Evolutionary conservation across 2,797 vertebrate species (phyloP), one percentile per base, ranked within the genome.

Genomic region (Geotrypetes seraphini): DNA sequence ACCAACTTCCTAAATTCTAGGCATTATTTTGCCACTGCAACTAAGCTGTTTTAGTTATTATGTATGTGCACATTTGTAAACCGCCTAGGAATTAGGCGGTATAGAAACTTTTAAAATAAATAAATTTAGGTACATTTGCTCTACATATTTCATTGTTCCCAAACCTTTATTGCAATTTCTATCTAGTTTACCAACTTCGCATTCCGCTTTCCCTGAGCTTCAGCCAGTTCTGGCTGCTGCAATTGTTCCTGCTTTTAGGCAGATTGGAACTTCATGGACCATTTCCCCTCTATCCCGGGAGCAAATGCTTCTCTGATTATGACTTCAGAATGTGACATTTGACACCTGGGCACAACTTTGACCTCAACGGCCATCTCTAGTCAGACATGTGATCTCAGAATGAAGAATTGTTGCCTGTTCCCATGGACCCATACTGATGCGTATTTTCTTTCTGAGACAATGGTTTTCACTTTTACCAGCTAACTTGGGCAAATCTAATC

Each of bases 241-340:
- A 61, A 48, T 49, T 54, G 46, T 58, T 57, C 36, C 40, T 51
- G 45, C 28, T 50, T 13, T 15, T 11, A 43, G 24, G 28, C 51
- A 69, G 57, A 53, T 55, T 47, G 43, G 31, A 47, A 37, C 22
- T 55, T 60, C 52, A 40, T 17, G 58, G 53, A 36, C 10, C 6
- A 49, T 57, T 69, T 59, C 41, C 14, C 28, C 25, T 56, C 43
- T 28, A 60, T 71, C 43, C 39, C 47, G 44, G 40, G 18, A 42
- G 50, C 27, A 41, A 55, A 22, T 33, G 27, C 44, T 43, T 39
- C 32, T 39, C 30, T 53, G 30, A 22, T 28, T 40, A 39, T 59
- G 32, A 42, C 22, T 13, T 31, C 28, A 51, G 55, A 59, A 45
- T 14, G 28, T n/a, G 5, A 23, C 48, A 22, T 38, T 52, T 59